Percentiles rank a stretch among this genome's conserved stretches.
Conservation (phyloP, 2,888 invertebrate species). For the Drosophila colorata region DNA sequence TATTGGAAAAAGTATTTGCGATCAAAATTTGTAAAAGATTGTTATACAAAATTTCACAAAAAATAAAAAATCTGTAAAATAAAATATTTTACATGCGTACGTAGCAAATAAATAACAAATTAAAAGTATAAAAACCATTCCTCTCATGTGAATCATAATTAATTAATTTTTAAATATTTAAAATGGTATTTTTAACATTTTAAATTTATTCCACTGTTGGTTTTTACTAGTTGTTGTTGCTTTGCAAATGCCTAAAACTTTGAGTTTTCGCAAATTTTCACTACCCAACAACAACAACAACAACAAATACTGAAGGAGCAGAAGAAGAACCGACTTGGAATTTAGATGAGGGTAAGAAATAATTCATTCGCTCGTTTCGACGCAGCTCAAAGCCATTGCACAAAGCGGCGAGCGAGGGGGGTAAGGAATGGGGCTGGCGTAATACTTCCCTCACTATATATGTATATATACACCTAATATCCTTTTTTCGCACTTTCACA, state of each 20-base stretch:
- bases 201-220: neutral
- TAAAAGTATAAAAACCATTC: no score
- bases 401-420: no score
- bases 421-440: neutral
- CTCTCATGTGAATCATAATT: no score
- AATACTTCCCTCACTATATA: constrained; percentile 10
- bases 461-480: constrained; percentile 58
- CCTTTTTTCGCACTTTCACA: constrained; percentile 66
- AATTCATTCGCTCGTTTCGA: constrained; percentile 76
- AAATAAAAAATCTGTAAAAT: no score
- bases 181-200: neutral
- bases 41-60: no score
- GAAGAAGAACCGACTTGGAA: constrained; percentile 46
- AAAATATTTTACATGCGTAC: no score
- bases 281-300: constrained; percentile 29
- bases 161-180: neutral
- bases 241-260: constrained; percentile 46
- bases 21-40: no score
- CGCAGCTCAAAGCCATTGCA: constrained; percentile 22
- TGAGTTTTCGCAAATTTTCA: constrained; percentile 57
- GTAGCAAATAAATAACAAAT: no score
- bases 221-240: constrained; percentile 16
- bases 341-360: constrained; percentile 76
- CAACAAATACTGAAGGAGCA: neutral
- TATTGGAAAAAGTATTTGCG: no score